Evolutionary conservation across 2,888 invertebrate species (phyloP), one percentile per base, ranked within the genome.

Genomic region (Arctia plantaginis): DNA sequence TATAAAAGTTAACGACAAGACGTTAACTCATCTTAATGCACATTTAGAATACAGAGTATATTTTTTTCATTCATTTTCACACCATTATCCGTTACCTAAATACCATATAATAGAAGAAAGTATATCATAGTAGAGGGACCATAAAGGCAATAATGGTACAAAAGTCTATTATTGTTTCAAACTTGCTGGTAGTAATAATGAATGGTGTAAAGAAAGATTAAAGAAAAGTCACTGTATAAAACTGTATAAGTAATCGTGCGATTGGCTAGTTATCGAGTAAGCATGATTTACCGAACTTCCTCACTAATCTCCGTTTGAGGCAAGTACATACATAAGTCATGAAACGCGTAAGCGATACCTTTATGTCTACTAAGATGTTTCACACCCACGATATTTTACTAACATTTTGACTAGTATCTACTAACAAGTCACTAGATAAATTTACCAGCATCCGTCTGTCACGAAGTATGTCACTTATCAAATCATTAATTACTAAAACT

Each of bases 291-390:
- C 51, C 8, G 23, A 7, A 51, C 23, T 23, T 23, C 51, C 23
- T 51, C 51, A 23, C 51, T 51, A 23, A 51, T 20, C 15, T 20
- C 1, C 44, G 44, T 44, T 6, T 47, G 6, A 13, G 4, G 12
- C 18, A 18, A 3, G 18, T 3, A 44, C 15, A 18, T 8, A 44
- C 44, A 44, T 44, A 44, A 13, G 44, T 47, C 41, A 41, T 41
- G 41, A 51, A 23, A 23, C 23, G n/a, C n/a, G n/a, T n/a, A n/a
- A n/a, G n/a, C n/a, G n/a, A n/a, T n/a, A 51, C 23, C 51, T 23
- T 51, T 51, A 55, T n/a, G n/a, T 55, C 23, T 55, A 55, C 55
- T 59, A 59, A n/a, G n/a, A n/a, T n/a, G n/a, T n/a, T n/a, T n/a
- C n/a, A n/a, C 44, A 10, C 13, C 44, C 13, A 23, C 23, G 20